Base-by-base conservation (phyloP, 2,888 invertebrate species). In the Idaea biselata region DNA sequence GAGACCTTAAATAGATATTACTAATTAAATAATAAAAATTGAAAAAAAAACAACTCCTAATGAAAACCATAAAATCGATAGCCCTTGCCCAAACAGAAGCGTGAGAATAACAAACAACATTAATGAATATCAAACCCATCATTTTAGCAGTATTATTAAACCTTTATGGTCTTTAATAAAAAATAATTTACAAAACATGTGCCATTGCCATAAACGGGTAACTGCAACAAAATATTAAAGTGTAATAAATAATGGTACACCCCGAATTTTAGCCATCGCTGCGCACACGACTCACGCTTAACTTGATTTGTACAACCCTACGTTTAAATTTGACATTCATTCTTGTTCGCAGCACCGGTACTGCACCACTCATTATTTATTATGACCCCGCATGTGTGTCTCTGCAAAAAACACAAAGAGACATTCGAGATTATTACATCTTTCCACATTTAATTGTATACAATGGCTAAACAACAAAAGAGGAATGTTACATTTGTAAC, bases 191-290 rank as follows among this genome's bases (percentile, higher is more conserved):
- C 83, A 87, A 88, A 88, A 88, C 87, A 78, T 77, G 82, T 80
- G 78, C 77, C 70, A 60, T 69, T 75, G 80, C 83, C 80, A 88
- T 89, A 88, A 91, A 89, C 79, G 84, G 66, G 86, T 85, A 81
- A 86, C 84, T 85, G 86, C 83, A 87, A 83, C 90, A 84, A 89
- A 91, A 91, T 90, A 90, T 91, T 91, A 89, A 88, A 88, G 77
- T 80, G 86, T 84, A 87, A 91, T 92, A 92, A 92, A 91, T 91
- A 86, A 92, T 83, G 85, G 88, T 86, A 88, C 89, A 91, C 91
- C 91, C 91, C 87, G 87, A 86, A 88, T 89, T 88, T 84, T 83
- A 82, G 85, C 81, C 82, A 77, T 82, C 79, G 77, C 68, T 84
- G 86, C 85, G 83, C 83, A 80, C 83, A 84, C 84, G 83, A 74